Evolutionary conservation across 2,888 invertebrate species (phyloP).

Genomic region (Phasia obesa): DNA sequence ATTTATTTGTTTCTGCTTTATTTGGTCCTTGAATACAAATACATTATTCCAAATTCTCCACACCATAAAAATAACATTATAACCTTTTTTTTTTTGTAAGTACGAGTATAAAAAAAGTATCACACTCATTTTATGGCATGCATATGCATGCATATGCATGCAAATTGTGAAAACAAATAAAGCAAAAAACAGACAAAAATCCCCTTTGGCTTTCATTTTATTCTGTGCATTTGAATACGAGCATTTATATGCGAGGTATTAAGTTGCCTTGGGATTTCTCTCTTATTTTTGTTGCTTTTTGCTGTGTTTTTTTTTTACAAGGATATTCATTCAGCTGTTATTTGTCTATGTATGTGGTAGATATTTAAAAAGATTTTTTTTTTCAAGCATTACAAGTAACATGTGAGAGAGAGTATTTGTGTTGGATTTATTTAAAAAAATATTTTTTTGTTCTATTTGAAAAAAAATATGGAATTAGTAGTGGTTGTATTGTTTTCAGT

Average conservation of each 20-base stretch:
- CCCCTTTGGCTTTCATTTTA: conserved; percentile 45
- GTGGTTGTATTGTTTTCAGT: conserved; percentile 31
- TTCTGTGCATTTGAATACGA: conserved; percentile 2
- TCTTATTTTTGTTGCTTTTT: conserved; percentile 3
- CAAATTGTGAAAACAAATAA: conserved; percentile 33
- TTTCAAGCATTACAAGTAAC: not conserved
- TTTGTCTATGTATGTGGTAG: conserved; percentile 65
- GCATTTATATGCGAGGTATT: not conserved
- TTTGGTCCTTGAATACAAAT: conserved; percentile 41
- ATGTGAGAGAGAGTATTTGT: conserved; percentile 30
- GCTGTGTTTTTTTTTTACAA: conserved; percentile 23
- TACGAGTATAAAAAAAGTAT: conserved; percentile 26
- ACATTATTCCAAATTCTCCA: conserved; percentile 29
- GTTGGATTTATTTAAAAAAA: not conserved
- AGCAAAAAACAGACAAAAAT: conserved; percentile 51
- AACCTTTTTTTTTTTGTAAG: not conserved
- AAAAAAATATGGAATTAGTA: not conserved
- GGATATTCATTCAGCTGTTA: conserved; percentile 60
- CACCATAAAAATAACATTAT: not conserved
- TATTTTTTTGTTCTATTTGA: conserved; percentile 4
- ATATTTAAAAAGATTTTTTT: conserved; percentile 55
- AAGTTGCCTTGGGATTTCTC: conserved; percentile 5
- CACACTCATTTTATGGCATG: conserved; percentile 52
- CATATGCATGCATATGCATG: conserved; percentile 59
- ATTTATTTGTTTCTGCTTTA: conserved; percentile 9